A percentile compares a stretch with the other conserved stretches of the same genome.
phyloP scores from a whole-genome alignment of 2,797 vertebrate genomes.

The Amphiprion clarkii region DNA sequence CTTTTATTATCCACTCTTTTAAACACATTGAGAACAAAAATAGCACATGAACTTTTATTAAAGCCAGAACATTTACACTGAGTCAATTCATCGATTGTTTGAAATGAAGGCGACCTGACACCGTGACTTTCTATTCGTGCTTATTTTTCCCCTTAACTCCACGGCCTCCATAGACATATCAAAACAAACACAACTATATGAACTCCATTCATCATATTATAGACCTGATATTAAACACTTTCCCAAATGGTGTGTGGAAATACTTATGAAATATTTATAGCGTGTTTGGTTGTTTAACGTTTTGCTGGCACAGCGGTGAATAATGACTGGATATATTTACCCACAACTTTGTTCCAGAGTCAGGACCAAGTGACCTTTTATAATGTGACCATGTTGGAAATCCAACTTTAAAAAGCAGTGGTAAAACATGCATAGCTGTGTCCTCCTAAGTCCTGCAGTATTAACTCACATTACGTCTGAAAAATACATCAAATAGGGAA shows the following conservation, averaged over 20 bases:
- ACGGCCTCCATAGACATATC: conserved; percentile 24
- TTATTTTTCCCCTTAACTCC: not conserved
- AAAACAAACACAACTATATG: conserved; percentile 63
- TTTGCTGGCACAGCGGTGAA: conserved; percentile 43
- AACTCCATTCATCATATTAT: conserved; percentile 60
- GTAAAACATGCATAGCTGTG: conserved; percentile 2
- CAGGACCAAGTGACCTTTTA: conserved; percentile 38
- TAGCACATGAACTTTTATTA: conserved; percentile 25
- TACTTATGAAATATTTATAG: conserved; percentile 66
- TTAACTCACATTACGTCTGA: not conserved
- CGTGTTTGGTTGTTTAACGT: conserved; percentile 71
- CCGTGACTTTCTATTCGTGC: conserved; percentile 16
- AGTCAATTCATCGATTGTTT: conserved; percentile 47
- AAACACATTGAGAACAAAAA: not conserved
- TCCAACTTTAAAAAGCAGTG: conserved; percentile 18
- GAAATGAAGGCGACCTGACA: conserved; percentile 44
- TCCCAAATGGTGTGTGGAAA: conserved; percentile 60
- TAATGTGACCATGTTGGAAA: conserved; percentile 53
- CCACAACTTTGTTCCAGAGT: conserved; percentile 31
- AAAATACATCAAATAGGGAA: conserved; percentile 1
- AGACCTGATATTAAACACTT: conserved; percentile 73
- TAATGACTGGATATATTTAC: conserved; percentile 50
- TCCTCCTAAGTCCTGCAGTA: not conserved
- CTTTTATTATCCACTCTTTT: conserved; percentile 8
- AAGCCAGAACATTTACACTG: conserved; percentile 42